Evolutionary conservation across 2,797 vertebrate species (phyloP).

Genomic region (Xerus rutilus): DNA sequence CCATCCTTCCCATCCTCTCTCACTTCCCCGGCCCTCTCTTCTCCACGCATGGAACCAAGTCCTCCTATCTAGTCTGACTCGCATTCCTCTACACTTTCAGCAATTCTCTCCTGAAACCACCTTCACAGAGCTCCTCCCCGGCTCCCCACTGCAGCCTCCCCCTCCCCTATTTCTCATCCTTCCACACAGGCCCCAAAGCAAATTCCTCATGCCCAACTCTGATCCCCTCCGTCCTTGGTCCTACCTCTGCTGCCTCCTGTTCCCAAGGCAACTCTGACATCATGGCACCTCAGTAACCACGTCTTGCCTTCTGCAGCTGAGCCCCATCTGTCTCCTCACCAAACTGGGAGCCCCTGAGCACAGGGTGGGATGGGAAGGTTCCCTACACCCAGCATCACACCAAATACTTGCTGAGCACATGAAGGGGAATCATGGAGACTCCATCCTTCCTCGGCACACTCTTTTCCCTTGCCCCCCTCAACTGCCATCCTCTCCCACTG

Average conservation of each 20-base stretch:
- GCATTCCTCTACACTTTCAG: background rate
- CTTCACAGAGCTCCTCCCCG: accelerated
- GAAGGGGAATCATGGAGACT: background rate
- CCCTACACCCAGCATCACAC: background rate
- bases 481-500: background rate
- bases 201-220: background rate
- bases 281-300: background rate
- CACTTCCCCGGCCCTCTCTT: no score
- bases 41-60: background rate
- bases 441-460: background rate
- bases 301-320: background rate
- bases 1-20: no score
- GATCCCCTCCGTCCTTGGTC: accelerated
- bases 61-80: accelerated
- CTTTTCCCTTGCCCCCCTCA: background rate
- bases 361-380: background rate
- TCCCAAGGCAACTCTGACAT: no score
- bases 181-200: background rate
- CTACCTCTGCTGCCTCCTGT: background rate
- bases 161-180: background rate
- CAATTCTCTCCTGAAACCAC: background rate
- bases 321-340: background rate
- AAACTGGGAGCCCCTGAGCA: background rate
- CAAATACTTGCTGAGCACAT: background rate
- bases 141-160: background rate